A percentile compares a stretch with the other conserved stretches of the same genome.
These are phyloP conservation scores for Apocrypta bakeri DNA, from an alignment of 1,140 invertebrate species.

Conservation along the genomic window DNA sequence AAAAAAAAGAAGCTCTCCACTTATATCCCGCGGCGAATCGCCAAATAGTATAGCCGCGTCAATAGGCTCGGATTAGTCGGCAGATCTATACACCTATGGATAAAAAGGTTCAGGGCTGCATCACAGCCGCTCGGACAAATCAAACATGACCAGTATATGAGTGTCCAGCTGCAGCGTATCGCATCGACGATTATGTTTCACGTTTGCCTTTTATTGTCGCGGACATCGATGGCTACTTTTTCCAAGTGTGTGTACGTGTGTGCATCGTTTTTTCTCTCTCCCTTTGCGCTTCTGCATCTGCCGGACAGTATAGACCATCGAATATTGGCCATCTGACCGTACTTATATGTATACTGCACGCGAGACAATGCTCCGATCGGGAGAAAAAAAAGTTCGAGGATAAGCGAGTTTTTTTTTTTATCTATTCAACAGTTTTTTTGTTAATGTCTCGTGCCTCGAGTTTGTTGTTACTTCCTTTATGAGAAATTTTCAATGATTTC, in stretches of 20 bases:
- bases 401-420: constrained; percentile 29
- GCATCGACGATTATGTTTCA: constrained; percentile 50
- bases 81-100: neutral
- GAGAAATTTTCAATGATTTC: neutral
- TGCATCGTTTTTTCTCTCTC: constrained; percentile 23
- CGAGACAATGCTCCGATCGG: neutral
- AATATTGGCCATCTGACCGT: constrained; percentile 36
- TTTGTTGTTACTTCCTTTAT: too few species aligned
- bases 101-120: neutral
- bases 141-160: constrained; percentile 22
- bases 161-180: constrained; percentile 41
- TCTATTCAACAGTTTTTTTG: neutral
- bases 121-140: constrained; percentile 23
- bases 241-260: neutral
- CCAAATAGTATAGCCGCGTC: neutral
- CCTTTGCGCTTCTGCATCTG: constrained; percentile 38
- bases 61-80: constrained; percentile 31
- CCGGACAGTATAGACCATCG: neutral
- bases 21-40: neutral
- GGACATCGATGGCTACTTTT: constrained; percentile 14
- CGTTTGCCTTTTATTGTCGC: constrained; percentile 34
- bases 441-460: neutral
- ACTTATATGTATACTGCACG: neutral
- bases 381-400: constrained; percentile 32
- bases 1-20: neutral